A percentile compares a stretch with the other conserved stretches of the same genome.
phyloP scores from a whole-genome alignment of 2,797 vertebrate genomes.

The Nyctalus aviator region DNA sequence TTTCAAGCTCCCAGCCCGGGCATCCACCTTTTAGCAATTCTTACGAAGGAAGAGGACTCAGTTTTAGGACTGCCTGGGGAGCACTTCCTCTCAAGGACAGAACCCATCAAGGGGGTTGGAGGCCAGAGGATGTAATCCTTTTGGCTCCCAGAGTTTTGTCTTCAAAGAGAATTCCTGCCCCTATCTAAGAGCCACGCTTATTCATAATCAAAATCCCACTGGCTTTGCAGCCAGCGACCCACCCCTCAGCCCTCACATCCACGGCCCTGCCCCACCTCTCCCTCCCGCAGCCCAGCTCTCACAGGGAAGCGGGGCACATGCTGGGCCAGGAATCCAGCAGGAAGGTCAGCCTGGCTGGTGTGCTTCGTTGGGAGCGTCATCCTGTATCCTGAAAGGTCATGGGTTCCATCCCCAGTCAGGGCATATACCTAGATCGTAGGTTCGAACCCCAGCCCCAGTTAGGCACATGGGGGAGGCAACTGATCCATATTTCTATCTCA shows the following conservation, averaged over 20 bases:
- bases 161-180: not conserved
- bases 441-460: not conserved
- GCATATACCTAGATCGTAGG: not conserved
- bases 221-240: not conserved
- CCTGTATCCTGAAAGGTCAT: not conserved
- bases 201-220: not conserved
- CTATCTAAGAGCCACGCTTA: not conserved
- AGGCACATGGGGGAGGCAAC: not conserved
- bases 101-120: not conserved
- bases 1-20: not conserved
- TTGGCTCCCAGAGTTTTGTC: conserved; percentile 12
- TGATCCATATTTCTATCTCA: not conserved
- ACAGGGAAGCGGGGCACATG: not conserved
- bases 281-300: not conserved
- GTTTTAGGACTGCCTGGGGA: not conserved
- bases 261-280: not conserved
- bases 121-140: not conserved
- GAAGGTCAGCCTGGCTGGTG: not conserved
- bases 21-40: not conserved
- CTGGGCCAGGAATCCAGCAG: not conserved
- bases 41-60: not conserved
- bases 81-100: not conserved
- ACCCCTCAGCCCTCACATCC: not conserved
- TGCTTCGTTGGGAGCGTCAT: not conserved
- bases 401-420: not conserved